Evolutionary conservation across 1,140 invertebrate species (phyloP).

Genomic region (Mercenaria mercenaria): DNA sequence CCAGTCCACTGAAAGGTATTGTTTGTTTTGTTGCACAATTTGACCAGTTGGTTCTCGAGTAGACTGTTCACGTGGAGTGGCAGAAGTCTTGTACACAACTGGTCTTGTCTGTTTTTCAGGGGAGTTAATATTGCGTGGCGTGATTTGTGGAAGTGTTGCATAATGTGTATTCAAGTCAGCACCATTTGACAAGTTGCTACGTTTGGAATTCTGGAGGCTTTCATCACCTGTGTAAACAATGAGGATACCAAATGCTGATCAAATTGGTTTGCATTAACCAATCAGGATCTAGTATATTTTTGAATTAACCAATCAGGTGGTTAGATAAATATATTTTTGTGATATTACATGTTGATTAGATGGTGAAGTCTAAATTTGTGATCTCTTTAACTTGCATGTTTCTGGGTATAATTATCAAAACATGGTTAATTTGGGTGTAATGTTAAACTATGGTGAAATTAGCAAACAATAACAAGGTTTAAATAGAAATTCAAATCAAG

Average conservation of each 20-base stretch:
- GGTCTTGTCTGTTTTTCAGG: background rate
- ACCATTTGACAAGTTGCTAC: constrained; percentile 60
- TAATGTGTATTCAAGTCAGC: constrained; percentile 8
- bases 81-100: background rate
- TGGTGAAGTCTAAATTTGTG: too few species aligned
- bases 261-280: background rate
- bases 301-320: constrained; percentile 7
- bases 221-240: constrained; percentile 66
- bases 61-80: constrained; percentile 18
- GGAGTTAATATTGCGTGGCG: constrained; percentile 21
- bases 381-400: too few species aligned
- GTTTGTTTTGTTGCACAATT: background rate
- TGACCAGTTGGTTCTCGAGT: background rate
- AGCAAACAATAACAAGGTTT: too few species aligned
- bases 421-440: too few species aligned
- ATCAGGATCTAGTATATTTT: background rate
- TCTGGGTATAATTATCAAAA: too few species aligned
- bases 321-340: background rate
- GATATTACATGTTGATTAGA: background rate
- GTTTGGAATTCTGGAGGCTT: constrained; percentile 46
- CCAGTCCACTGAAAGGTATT: background rate
- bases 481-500: too few species aligned
- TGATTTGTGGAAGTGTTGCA: constrained; percentile 42
- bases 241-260: constrained; percentile 42
- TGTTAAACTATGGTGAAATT: too few species aligned